Evolutionary conservation across 1,140 invertebrate genomes (phyloP), one percentile per base, ranked within the genome.

Genomic region (Drosophila guanche): DNA sequence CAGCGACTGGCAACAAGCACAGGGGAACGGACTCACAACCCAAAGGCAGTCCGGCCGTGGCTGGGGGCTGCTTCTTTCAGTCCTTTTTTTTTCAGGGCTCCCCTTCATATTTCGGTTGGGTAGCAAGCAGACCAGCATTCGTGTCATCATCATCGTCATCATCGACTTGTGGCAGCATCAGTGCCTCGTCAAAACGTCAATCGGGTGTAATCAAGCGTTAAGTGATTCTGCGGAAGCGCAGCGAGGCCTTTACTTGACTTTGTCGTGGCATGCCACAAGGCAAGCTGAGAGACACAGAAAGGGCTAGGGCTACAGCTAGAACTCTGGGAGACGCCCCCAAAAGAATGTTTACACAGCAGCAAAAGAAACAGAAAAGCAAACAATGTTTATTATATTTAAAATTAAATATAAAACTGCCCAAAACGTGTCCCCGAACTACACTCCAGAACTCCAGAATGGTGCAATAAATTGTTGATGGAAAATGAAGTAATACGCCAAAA

Each of bases 131-230:
- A 10, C 40, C 66, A 20, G 10, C 33, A 37, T 69, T 69, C 63
- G 66, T 56, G 66, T 55, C 73, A 22, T 80, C 80, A 47, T 77
- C 77, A 29, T 74, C 77, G 70, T 86, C 77, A 65, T 71, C 83
- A 75, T 68, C 65, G 75, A 83, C 78, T 86, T 86, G 83, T 86
- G 83, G 83, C 83, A 89, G 79, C 84, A 84, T 89, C 84, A 89
- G 67, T 89, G 83, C 85, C 85, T 89, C 84, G 85, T 89, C 84
- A 89, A 89, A 89, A 84, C 84, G 84, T 89, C 84, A 84, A 89
- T 89, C 84, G 84, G 84, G 84, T 89, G 84, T 89, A 89, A 89
- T 89, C 84, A 89, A 89, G 84, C 84, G 84, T 89, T 89, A 89
- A 89, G 84, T 89, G 84, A 89, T 89, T 89, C 84, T 89, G 85